A percentile compares a stretch with the other conserved stretches of the same genome.
phyloP scores from a whole-genome alignment of 2,113 vertebrate species.

The Myotis yumanensis region DNA sequence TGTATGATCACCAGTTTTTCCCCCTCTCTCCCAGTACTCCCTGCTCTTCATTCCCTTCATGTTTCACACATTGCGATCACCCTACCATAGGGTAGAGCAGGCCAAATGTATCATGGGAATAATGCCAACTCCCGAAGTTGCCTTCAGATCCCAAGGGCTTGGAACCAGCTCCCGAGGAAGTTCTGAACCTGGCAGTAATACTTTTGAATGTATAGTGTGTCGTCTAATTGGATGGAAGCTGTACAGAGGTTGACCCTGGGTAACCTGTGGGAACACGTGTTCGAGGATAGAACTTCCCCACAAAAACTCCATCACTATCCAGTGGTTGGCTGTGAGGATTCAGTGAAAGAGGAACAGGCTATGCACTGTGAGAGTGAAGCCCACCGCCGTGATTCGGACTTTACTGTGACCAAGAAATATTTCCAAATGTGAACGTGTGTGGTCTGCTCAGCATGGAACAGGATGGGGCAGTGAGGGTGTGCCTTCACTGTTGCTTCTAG shows the following conservation, averaged over 20 bases:
- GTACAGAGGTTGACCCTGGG: not conserved
- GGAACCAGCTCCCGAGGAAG: not conserved
- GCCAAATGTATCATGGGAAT: not conserved
- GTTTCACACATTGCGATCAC: not conserved
- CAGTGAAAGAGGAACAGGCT: not conserved
- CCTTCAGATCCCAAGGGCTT: constrained; percentile 60
- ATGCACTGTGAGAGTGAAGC: not conserved
- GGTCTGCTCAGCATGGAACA: not conserved
- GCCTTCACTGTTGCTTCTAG: constrained; percentile 9
- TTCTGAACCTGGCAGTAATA: not conserved
- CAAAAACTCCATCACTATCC: not conserved
- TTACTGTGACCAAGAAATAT: not conserved
- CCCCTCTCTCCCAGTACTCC: not conserved
- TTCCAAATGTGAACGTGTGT: not conserved
- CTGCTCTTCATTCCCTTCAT: not conserved
- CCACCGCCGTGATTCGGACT: accelerated
- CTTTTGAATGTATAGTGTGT: not conserved
- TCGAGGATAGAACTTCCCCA: not conserved
- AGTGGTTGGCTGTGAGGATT: not conserved
- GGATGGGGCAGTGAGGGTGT: not conserved
- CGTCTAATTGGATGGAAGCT: not conserved
- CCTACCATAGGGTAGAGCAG: not conserved
- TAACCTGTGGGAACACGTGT: not conserved
- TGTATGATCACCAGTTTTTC: constrained; percentile 19
- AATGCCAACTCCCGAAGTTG: constrained; percentile 9